Percentiles rank a stretch among this genome's conserved stretches.
Evolutionary conservation across 2,113 vertebrate species (phyloP).

Genomic region (Macrotus californicus): DNA sequence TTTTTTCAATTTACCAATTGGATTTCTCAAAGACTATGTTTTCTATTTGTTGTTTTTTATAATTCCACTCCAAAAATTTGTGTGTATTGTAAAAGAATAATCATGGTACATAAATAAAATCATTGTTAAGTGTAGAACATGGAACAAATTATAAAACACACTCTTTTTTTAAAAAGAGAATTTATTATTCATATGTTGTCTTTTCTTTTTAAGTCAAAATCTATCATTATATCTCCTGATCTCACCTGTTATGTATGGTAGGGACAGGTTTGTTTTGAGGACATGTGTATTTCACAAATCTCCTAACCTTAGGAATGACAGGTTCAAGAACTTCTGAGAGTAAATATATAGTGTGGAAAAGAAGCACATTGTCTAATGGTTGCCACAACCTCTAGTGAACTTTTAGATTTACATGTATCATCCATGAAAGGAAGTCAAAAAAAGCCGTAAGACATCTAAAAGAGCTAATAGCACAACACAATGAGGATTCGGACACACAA

Average conservation of each 20-base stretch:
- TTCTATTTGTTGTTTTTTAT: neutral
- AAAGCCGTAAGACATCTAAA: neutral
- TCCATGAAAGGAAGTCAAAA: neutral
- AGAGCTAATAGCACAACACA: neutral
- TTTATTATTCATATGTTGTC: neutral
- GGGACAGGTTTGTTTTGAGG: neutral
- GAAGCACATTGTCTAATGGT: neutral
- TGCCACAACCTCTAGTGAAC: no score
- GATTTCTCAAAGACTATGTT: neutral
- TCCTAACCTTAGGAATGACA: neutral
- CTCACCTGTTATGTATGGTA: neutral
- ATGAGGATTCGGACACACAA: fast-evolving
- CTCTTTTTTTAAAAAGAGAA: neutral
- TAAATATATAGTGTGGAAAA: neutral
- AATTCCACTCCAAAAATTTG: neutral
- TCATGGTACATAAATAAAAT: neutral
- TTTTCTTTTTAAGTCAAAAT: neutral
- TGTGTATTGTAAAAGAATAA: neutral
- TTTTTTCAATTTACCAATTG: neutral
- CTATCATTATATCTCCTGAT: neutral
- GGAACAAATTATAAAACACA: neutral
- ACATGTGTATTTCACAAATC: neutral
- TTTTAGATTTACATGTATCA: neutral
- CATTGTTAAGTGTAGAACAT: neutral
- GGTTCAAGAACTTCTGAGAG: neutral